Evolutionary conservation across 2,888 invertebrate genomes (phyloP).

Genomic region (Stenurella melanura): DNA sequence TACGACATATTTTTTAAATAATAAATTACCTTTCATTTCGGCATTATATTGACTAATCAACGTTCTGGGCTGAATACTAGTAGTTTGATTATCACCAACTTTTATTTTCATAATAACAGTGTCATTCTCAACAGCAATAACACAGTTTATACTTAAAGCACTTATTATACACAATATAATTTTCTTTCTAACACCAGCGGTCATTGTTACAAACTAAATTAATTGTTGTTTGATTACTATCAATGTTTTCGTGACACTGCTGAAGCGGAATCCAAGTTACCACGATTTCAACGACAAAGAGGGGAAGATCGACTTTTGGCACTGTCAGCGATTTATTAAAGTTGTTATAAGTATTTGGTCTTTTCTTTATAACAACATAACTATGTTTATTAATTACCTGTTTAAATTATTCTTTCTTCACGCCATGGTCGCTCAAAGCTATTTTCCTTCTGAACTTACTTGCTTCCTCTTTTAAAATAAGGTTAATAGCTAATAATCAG

Average conservation of each 20-base stretch:
- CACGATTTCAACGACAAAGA: neutral
- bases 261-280: conserved; percentile 10
- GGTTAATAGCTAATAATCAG: neutral
- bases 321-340: conserved; percentile 12
- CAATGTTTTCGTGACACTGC: conserved; percentile 5
- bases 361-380: neutral
- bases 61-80: conserved; percentile 20
- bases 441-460: neutral
- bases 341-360: conserved; percentile 13
- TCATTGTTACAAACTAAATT: conserved; percentile 9
- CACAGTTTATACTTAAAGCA: conserved; percentile 17
- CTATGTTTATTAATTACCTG: neutral
- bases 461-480: neutral
- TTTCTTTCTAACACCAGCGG: conserved; percentile 29
- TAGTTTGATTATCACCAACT: conserved; percentile 16
- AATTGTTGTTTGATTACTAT: neutral
- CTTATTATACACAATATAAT: conserved; percentile 9
- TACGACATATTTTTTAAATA: neutral
- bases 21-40: conserved; percentile 21
- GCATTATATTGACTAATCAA: conserved; percentile 30
- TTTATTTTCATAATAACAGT: conserved; percentile 22
- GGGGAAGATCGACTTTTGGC: conserved; percentile 18
- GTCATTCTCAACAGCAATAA: neutral
- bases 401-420: neutral
- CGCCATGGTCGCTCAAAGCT: neutral